phyloP scores from a whole-genome alignment of 1,140 invertebrate genomes.

The Drosophila guanche region DNA sequence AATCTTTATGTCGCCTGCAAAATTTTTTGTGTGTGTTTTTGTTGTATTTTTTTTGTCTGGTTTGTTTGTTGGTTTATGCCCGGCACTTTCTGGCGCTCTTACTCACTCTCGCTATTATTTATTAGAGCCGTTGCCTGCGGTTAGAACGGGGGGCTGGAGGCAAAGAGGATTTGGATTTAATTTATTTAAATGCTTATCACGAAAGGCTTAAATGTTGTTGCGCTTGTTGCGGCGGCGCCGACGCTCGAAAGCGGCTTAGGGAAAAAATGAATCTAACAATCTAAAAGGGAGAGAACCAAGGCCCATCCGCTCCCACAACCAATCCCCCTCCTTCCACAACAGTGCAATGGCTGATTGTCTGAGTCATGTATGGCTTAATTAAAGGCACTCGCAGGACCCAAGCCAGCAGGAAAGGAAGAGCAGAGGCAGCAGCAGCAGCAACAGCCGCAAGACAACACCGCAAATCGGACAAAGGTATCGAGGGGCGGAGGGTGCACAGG shows the following conservation, averaged over 20 bases:
- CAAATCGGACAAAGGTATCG: slow-evolving; percentile 15
- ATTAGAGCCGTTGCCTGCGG: slow-evolving; percentile 69
- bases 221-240: slow-evolving; percentile 71
- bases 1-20: slow-evolving; percentile 74
- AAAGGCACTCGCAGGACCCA: slow-evolving; percentile 29
- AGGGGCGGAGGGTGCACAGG: not conserved
- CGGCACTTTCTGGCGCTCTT: slow-evolving; percentile 29
- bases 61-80: slow-evolving; percentile 57
- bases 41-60: slow-evolving; percentile 18
- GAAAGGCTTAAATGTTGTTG: slow-evolving; percentile 81
- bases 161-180: slow-evolving; percentile 69
- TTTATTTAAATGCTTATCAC: slow-evolving; percentile 82
- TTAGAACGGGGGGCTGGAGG: slow-evolving; percentile 28
- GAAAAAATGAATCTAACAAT: slow-evolving; percentile 38
- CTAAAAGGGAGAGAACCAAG: slow-evolving; percentile 1
- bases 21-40: slow-evolving; percentile 41
- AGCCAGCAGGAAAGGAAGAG: slow-evolving; percentile 16
- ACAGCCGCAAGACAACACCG: slow-evolving; percentile 38
- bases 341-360: slow-evolving; percentile 2
- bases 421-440: slow-evolving; percentile 11
- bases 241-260: slow-evolving; percentile 73
- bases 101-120: slow-evolving; percentile 60
- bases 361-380: slow-evolving; percentile 64
- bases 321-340: slow-evolving; percentile 10
- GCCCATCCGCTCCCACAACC: slow-evolving; percentile 40